Evolutionary conservation across 2,888 invertebrate species (phyloP).

Genomic region (Chloromyia formosa): DNA sequence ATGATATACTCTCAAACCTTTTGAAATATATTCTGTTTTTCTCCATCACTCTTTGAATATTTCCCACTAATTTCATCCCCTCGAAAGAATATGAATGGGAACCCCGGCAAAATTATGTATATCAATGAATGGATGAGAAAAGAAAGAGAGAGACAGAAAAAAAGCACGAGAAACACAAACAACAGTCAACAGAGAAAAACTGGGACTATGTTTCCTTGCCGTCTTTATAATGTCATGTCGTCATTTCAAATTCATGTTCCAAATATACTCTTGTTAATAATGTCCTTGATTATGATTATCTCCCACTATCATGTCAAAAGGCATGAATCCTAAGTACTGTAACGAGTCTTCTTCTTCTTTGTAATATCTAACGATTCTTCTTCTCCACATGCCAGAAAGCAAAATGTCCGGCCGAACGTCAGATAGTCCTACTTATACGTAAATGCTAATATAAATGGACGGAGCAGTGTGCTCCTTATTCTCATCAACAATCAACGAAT

Average conservation of each 20-base stretch:
- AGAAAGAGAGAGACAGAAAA: conserved; percentile 4
- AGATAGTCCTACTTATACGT: too few species aligned
- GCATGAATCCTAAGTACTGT: conserved; percentile 34
- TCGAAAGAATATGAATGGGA: conserved; percentile 2
- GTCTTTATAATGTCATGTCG: conserved; percentile 29
- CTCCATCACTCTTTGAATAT: too few species aligned
- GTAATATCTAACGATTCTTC: conserved; percentile 7
- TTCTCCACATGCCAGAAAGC: not conserved
- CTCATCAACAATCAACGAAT: conserved; percentile 37
- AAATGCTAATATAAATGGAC: too few species aligned
- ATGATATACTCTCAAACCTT: too few species aligned
- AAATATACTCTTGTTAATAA: conserved; percentile 32
- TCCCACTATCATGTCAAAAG: conserved; percentile 16
- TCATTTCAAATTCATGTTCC: conserved; percentile 30
- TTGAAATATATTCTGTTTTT: too few species aligned
- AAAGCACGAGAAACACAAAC: not conserved
- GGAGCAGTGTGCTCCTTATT: conserved; percentile 9
- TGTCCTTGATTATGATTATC: conserved; percentile 38
- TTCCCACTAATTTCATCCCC: too few species aligned
- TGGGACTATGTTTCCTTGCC: conserved; percentile 18
- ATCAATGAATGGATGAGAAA: not conserved
- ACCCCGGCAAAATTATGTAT: conserved; percentile 3
- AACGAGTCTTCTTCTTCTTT: not conserved
- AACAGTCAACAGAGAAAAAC: too few species aligned
- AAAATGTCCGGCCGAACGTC: conserved; percentile 2